These are phyloP conservation scores for Equus przewalskii DNA, from an alignment of 2,113 vertebrate genomes.

Conservation along the genomic window DNA sequence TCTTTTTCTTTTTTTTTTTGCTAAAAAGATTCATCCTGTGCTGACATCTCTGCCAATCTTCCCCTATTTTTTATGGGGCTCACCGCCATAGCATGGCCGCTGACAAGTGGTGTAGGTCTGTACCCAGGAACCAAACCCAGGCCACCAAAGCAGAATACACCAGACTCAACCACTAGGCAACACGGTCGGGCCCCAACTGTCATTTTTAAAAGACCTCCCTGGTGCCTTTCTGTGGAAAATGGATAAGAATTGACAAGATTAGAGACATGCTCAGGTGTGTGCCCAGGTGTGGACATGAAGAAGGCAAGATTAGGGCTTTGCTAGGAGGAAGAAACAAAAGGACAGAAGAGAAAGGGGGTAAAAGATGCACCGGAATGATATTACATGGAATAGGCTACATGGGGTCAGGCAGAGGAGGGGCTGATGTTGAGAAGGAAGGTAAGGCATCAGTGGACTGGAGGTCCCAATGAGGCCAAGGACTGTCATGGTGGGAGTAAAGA, in stretches of 20 bases:
- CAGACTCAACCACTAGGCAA: too few species aligned
- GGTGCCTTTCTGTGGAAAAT: neutral
- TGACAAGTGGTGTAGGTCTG: too few species aligned
- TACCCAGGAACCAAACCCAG: too few species aligned
- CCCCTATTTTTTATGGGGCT: too few species aligned
- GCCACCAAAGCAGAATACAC: too few species aligned
- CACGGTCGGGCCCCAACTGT: too few species aligned
- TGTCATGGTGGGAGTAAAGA: too few species aligned
- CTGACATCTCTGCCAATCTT: too few species aligned
- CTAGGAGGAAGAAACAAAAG: neutral
- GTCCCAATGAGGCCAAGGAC: neutral
- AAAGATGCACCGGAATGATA: neutral
- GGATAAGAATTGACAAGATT: neutral
- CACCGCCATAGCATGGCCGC: too few species aligned
- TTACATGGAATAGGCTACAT: neutral
- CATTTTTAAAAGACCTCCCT: neutral
- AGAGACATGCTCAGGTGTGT: neutral
- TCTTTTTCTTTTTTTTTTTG: too few species aligned
- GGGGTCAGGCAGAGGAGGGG: neutral
- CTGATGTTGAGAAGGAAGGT: neutral
- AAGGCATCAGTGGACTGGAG: neutral
- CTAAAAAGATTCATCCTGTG: too few species aligned
- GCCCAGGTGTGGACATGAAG: neutral
- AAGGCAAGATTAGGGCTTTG: neutral
- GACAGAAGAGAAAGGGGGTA: neutral